phyloP scores from a whole-genome alignment of 2,113 vertebrate species.

The Pan troglodytes region DNA sequence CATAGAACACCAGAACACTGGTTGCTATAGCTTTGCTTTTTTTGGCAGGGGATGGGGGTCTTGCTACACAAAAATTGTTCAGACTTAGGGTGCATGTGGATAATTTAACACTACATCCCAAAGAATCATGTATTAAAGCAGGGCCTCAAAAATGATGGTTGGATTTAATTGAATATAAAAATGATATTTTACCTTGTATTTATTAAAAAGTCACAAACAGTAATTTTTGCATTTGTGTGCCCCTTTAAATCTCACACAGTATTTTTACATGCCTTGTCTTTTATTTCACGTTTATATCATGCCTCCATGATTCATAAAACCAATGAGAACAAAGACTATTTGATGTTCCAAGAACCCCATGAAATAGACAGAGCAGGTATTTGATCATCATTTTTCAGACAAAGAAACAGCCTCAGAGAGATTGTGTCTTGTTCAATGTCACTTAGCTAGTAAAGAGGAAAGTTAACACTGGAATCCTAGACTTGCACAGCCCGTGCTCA shows the following conservation, averaged over 20 bases:
- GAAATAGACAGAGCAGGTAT: neutral
- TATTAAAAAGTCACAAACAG: neutral
- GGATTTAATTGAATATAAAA: conserved; percentile 13
- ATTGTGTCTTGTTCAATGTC: neutral
- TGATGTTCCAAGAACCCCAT: neutral
- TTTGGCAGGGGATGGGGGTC: accelerated
- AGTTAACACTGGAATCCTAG: neutral
- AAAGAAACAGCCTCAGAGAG: neutral
- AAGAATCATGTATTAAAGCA: neutral
- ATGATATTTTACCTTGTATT: neutral
- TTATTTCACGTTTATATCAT: neutral
- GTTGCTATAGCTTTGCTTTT: neutral
- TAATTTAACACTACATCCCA: neutral
- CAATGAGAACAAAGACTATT: neutral
- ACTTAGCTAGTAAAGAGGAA: neutral
- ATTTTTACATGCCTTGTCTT: neutral
- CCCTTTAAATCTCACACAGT: neutral
- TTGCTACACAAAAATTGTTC: neutral
- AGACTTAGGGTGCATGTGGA: neutral
- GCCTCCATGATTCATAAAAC: neutral
- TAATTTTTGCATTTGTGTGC: neutral
- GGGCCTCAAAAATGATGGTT: neutral
- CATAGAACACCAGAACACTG: neutral
- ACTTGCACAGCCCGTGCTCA: neutral
- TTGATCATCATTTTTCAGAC: neutral